Evolutionary conservation across 92 coral and sea anemone genomes (phyloP).

Genomic region (Heliopora coerulea): DNA sequence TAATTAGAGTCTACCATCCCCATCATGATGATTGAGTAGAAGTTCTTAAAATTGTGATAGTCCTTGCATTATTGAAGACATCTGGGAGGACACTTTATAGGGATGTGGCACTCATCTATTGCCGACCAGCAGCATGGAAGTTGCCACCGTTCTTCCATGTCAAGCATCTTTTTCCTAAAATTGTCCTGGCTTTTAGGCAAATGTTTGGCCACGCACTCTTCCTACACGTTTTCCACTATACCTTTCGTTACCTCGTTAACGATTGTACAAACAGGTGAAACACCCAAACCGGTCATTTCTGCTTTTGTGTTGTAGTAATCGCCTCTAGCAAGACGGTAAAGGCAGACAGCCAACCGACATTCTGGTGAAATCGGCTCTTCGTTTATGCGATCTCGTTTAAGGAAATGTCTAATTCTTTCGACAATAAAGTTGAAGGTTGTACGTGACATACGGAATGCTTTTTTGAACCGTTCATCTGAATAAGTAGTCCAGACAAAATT

Average conservation of each 20-base stretch:
- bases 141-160: slow-evolving; percentile 56
- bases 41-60: slow-evolving; percentile 61
- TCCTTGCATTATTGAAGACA: slow-evolving; percentile 54
- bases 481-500: too few species aligned
- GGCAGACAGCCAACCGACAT: slow-evolving; percentile 52
- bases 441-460: too few species aligned
- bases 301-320: slow-evolving; percentile 57
- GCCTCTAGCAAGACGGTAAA: slow-evolving; percentile 57
- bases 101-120: slow-evolving; percentile 59
- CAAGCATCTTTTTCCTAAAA: slow-evolving; percentile 45
- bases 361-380: too few species aligned
- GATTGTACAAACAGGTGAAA: slow-evolving; percentile 53
- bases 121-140: slow-evolving; percentile 58
- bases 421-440: too few species aligned
- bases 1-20: slow-evolving; percentile 61
- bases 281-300: slow-evolving; percentile 58
- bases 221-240: slow-evolving; percentile 53
- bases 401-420: too few species aligned
- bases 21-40: slow-evolving; percentile 59
- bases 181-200: slow-evolving; percentile 46
- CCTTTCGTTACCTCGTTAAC: slow-evolving; percentile 46
- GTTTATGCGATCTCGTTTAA: too few species aligned
- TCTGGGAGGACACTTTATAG: slow-evolving; percentile 59
- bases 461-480: too few species aligned
- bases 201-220: slow-evolving; percentile 26